Evolutionary conservation across 2,888 invertebrate species (phyloP).

Genomic region (Tachystola acroxantha): DNA sequence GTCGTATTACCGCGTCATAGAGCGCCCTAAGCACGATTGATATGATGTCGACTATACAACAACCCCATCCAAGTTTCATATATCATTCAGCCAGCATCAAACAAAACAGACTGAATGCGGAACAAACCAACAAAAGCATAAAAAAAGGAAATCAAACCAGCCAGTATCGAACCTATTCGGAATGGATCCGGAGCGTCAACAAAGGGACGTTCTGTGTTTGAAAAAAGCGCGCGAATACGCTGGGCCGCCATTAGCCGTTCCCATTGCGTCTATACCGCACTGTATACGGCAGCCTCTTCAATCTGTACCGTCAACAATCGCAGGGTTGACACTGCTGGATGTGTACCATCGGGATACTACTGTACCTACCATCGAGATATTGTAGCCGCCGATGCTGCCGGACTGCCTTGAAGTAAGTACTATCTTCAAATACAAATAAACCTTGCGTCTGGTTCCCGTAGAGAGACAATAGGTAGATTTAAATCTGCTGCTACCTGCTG

Average conservation of each 20-base stretch:
- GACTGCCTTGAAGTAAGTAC: too few species aligned
- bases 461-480: too few species aligned
- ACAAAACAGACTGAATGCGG: constrained; percentile 37
- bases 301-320: constrained; percentile 66
- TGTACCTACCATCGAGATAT: too few species aligned
- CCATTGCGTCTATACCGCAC: constrained; percentile 68
- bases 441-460: too few species aligned
- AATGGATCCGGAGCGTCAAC: constrained; percentile 67
- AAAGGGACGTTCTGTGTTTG: constrained; percentile 70
- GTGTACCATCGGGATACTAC: too few species aligned
- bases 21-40: too few species aligned
- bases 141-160: constrained; percentile 39
- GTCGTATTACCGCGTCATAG: too few species aligned
- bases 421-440: too few species aligned
- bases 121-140: constrained; percentile 45
- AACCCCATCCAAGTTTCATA: too few species aligned
- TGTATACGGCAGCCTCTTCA: constrained; percentile 55
- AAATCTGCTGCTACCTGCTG: too few species aligned
- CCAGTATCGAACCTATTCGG: constrained; percentile 63
- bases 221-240: constrained; percentile 70
- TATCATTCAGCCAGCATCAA: background rate
- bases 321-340: constrained; percentile 34
- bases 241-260: constrained; percentile 68
- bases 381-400: too few species aligned
- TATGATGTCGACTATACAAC: too few species aligned